phyloP scores from a whole-genome alignment of 2,888 invertebrate species.

The Ctena decussata region DNA sequence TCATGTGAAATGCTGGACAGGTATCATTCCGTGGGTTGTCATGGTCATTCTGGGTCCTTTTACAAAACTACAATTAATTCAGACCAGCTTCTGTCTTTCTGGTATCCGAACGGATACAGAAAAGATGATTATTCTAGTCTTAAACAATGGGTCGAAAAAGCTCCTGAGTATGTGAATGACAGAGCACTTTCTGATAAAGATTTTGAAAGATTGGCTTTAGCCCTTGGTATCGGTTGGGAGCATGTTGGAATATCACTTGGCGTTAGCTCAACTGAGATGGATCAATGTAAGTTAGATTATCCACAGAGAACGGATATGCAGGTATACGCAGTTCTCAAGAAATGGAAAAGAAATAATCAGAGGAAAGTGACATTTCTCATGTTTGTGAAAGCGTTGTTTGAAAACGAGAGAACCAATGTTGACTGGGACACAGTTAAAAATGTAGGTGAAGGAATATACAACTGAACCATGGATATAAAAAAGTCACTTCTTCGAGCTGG shows the following conservation, averaged over 20 bases:
- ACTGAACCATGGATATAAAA: no score
- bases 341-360: neutral
- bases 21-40: neutral
- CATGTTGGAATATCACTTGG: neutral
- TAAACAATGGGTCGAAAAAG: neutral
- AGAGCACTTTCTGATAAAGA: neutral
- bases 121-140: neutral
- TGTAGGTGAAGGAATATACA: neutral
- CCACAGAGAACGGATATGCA: constrained; percentile 7
- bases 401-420: neutral
- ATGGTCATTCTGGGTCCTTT: neutral
- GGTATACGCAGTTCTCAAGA: neutral
- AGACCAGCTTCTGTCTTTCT: neutral
- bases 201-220: neutral
- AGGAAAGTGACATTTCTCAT: neutral
- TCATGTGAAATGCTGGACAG: neutral
- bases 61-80: neutral
- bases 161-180: constrained; percentile 8
- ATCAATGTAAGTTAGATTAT: neutral
- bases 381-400: neutral
- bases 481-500: no score
- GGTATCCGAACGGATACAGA: constrained; percentile 9
- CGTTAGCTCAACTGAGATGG: neutral
- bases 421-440: constrained; percentile 9
- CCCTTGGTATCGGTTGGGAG: constrained; percentile 14